Conservation (phyloP, 2,888 invertebrate species). For the Drosophila paramelanica region DNA sequence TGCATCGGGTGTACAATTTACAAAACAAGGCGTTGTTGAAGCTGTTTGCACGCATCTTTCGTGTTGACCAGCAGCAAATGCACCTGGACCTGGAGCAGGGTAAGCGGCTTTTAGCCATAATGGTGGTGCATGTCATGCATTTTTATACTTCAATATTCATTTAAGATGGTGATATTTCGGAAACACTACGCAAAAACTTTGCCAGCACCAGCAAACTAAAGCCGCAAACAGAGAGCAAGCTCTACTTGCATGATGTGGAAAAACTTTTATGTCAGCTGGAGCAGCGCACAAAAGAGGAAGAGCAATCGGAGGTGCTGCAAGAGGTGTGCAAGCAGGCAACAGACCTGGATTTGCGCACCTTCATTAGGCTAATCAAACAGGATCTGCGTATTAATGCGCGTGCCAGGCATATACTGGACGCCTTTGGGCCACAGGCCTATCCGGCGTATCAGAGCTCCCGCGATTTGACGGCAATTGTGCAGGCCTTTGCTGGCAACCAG, state of each 20-base stretch:
- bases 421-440: slow-evolving; percentile 94
- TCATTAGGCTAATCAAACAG: slow-evolving; percentile 93
- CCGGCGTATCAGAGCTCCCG: slow-evolving; percentile 94
- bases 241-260: slow-evolving; percentile 92
- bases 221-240: slow-evolving; percentile 88
- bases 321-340: slow-evolving; percentile 91
- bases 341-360: slow-evolving; percentile 92
- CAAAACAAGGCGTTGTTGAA: slow-evolving; percentile 96
- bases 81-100: slow-evolving; percentile 93
- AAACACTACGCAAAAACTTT: slow-evolving; percentile 92
- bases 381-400: slow-evolving; percentile 97
- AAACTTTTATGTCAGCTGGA: slow-evolving; percentile 90
- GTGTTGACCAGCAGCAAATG: slow-evolving; percentile 91
- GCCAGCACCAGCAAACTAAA: slow-evolving; percentile 87
- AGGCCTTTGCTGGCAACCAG: slow-evolving; percentile 80
- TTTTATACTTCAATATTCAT: neutral
- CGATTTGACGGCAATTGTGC: slow-evolving; percentile 91
- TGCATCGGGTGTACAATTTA: slow-evolving; percentile 95
- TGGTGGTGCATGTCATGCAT: neutral
- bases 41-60: slow-evolving; percentile 92
- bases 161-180: slow-evolving; percentile 91
- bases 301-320: slow-evolving; percentile 91
- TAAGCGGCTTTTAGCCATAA: slow-evolving; percentile 17
- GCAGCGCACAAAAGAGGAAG: slow-evolving; percentile 93
- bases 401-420: slow-evolving; percentile 95